Evolutionary conservation across 2,888 invertebrate genomes (phyloP), one percentile per base, ranked within the genome.

Genomic region (Ectemnius continuus): DNA sequence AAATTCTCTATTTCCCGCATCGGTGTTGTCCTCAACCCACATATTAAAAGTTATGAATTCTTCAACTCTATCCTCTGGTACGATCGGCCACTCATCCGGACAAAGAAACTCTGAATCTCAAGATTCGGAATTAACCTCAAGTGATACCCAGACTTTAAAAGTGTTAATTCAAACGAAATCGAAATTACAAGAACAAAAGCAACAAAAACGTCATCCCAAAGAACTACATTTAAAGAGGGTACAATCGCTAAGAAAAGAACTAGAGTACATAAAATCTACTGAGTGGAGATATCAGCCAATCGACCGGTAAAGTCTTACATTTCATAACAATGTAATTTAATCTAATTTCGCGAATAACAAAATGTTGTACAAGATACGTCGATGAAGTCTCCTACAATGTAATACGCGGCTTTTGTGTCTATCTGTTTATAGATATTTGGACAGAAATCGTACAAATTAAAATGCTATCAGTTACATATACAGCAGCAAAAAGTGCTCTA

Each of bases 271-370:
- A n/a, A 95, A 95, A 88, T 93, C 94, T 67, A 96, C 96, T 0
- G 95, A 96, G 87, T 96, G 96, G 96, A 94, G 95, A 90, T 96
- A 95, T 91, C 94, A 95, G 65, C 91, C 93, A 56, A 92, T 94
- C 83, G 95, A 96, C 78, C 95, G 94, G 90, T 94, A 93, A 71
- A 70, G 8, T 20, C 8, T 5, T 52, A 11, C 16, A 58, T 61
- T 18, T 36, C 11, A 36, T 36, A 36, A 36, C 36, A 36, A 36
- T 8, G 67, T 4, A 18, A 56, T 0, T 48, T 45, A 26, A n/a
- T 23, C 36, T 57, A 56, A 20, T 20, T 1, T 6, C 2, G 36
- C 8, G 36, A 8, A 36, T 36, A 36, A 36, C 1, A 36, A 8
- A 3, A 2, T 13, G 16, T 52, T 52, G 13, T 36, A 36, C 36